A percentile compares a stretch with the other conserved stretches of the same genome.
Evolutionary conservation across 2,888 invertebrate genomes (phyloP).

Genomic region (Synergus umbraculus): DNA sequence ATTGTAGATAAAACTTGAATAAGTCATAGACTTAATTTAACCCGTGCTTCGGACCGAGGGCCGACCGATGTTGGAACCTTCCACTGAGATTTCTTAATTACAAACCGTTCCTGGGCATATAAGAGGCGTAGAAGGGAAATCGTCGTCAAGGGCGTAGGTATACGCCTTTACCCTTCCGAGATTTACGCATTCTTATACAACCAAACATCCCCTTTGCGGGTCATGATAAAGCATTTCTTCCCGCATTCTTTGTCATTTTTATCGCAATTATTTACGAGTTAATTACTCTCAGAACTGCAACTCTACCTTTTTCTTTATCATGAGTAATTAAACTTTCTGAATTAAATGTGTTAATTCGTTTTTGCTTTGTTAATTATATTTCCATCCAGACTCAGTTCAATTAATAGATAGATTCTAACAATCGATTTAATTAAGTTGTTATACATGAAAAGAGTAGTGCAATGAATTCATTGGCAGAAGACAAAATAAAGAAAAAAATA

Average conservation of each 20-base stretch:
- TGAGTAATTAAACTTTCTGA: conserved; percentile 23
- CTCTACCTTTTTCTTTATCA: conserved; percentile 36
- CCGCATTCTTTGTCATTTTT: conserved; percentile 73
- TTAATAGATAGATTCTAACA: too few relatives aligned
- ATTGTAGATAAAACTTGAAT: conserved; percentile 77
- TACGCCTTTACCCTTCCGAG: conserved; percentile 61
- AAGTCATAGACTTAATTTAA: conserved; percentile 77
- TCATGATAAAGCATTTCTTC: conserved; percentile 68
- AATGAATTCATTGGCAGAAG: background rate
- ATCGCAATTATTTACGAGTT: conserved; percentile 75
- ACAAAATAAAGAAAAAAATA: background rate
- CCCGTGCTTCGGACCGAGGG: conserved; percentile 53
- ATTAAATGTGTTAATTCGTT: background rate
- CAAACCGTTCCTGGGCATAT: conserved; percentile 56
- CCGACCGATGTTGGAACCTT: conserved; percentile 61
- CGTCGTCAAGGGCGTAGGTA: conserved; percentile 57
- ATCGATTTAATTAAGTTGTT: too few relatives aligned
- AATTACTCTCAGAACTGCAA: conserved; percentile 63
- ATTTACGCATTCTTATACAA: conserved; percentile 62
- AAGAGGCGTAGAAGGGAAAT: conserved; percentile 45
- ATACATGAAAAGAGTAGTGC: too few relatives aligned
- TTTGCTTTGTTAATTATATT: background rate
- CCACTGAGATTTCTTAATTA: conserved; percentile 76
- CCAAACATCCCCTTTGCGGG: conserved; percentile 48
- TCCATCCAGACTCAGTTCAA: background rate